These are phyloP conservation scores for Podarcis lilfordi DNA, from an alignment of 2,797 vertebrate genomes.

Conservation along the genomic window DNA sequence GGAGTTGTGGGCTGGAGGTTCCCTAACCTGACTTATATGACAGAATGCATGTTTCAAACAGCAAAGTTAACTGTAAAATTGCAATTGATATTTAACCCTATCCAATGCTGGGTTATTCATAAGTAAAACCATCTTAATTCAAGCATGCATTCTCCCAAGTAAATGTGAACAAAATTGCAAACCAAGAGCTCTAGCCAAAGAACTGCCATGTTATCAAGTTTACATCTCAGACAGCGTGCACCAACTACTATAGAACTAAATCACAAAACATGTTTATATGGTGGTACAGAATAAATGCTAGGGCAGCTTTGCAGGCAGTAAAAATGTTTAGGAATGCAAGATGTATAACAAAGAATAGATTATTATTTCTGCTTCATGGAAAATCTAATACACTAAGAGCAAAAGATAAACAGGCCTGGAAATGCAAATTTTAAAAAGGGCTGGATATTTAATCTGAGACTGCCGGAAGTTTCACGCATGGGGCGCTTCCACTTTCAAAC, in stretches of 20 bases:
- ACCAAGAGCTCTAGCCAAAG: neutral
- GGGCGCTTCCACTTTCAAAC: conserved; percentile 46
- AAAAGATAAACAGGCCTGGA: neutral
- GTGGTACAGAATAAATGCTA: neutral
- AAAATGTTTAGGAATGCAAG: neutral
- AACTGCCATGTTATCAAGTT: neutral
- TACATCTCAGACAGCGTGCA: neutral
- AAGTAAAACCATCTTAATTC: neutral
- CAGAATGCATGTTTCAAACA: neutral
- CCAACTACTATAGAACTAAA: neutral
- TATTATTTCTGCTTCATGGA: neutral
- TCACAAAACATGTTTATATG: neutral
- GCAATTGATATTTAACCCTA: neutral
- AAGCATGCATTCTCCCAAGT: neutral
- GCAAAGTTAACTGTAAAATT: neutral
- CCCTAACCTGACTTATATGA: neutral
- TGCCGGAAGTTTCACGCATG: conserved; percentile 26
- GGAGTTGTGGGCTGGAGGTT: no score
- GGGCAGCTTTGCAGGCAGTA: neutral
- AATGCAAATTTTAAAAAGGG: neutral
- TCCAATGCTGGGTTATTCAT: neutral
- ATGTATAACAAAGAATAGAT: neutral
- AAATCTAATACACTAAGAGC: neutral
- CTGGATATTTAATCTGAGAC: conserved; percentile 46
- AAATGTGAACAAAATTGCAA: neutral